Evolutionary conservation across 2,113 vertebrate genomes (phyloP).

Genomic region (Elephantulus edwardii): DNA sequence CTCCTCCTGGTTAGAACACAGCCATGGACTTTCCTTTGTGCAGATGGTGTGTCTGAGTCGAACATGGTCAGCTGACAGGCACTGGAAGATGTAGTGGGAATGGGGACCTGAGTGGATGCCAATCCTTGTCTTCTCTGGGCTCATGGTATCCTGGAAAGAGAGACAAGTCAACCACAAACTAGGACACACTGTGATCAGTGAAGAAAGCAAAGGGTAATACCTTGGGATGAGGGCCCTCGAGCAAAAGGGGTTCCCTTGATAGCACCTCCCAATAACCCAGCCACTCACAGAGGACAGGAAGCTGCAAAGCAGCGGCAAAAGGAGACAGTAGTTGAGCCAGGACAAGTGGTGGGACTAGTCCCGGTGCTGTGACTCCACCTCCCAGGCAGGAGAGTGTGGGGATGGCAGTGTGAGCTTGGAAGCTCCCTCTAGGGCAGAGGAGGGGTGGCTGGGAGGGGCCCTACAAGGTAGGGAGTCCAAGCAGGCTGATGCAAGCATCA

Average conservation of each 20-base stretch:
- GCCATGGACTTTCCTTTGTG: background rate
- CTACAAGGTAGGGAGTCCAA: background rate
- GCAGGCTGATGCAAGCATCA: background rate
- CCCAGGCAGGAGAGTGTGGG: background rate
- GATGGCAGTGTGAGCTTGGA: background rate
- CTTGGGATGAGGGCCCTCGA: background rate
- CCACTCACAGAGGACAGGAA: background rate
- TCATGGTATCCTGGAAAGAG: background rate
- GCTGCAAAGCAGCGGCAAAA: rapidly evolving
- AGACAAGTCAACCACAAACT: background rate
- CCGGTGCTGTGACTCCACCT: background rate
- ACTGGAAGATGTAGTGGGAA: background rate
- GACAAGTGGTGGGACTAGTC: background rate
- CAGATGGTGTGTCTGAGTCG: background rate
- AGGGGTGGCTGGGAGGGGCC: background rate
- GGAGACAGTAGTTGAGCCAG: background rate
- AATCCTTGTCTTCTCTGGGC: background rate
- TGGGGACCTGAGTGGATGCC: background rate
- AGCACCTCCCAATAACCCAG: background rate
- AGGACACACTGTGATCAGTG: background rate
- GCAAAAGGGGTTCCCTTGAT: background rate
- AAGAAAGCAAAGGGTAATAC: background rate
- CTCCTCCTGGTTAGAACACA: background rate
- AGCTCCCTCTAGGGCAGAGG: background rate
- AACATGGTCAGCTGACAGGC: background rate